These are phyloP conservation scores for Raja brachyura DNA, from an alignment of 2,113 vertebrate genomes.

Conservation along the genomic window DNA sequence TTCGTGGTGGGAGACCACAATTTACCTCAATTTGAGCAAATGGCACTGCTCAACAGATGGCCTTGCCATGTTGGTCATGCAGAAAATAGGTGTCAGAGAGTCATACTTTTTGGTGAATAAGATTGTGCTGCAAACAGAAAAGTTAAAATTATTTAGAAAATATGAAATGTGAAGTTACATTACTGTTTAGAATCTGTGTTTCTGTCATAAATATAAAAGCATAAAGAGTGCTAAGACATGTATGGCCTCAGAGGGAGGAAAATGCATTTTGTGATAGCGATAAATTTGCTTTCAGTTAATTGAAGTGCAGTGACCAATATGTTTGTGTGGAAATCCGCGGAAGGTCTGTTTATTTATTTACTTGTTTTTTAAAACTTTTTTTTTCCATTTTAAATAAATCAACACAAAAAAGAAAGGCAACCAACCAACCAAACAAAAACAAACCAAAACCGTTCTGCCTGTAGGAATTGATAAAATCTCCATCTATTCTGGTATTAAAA, in stretches of 20 bases:
- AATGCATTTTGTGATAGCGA: background rate
- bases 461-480: background rate
- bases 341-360: too few relatives aligned
- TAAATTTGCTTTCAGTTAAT: background rate
- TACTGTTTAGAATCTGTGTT: background rate
- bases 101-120: background rate
- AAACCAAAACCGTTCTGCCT: background rate
- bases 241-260: background rate
- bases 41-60: background rate
- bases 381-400: too few relatives aligned
- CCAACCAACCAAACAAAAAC: background rate
- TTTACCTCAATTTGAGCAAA: background rate
- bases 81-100: background rate
- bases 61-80: background rate
- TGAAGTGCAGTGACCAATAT: background rate
- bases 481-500: background rate
- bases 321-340: background rate
- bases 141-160: background rate
- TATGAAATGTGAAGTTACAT: background rate
- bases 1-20: background rate
- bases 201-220: background rate
- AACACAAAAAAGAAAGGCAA: too few relatives aligned
- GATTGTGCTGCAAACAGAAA: background rate
- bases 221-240: background rate
- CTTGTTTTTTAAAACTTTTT: too few relatives aligned